Percentiles rank a stretch among this genome's conserved stretches.
Evolutionary conservation across 1,140 invertebrate species (phyloP).

Genomic region (Watersipora subatra): DNA sequence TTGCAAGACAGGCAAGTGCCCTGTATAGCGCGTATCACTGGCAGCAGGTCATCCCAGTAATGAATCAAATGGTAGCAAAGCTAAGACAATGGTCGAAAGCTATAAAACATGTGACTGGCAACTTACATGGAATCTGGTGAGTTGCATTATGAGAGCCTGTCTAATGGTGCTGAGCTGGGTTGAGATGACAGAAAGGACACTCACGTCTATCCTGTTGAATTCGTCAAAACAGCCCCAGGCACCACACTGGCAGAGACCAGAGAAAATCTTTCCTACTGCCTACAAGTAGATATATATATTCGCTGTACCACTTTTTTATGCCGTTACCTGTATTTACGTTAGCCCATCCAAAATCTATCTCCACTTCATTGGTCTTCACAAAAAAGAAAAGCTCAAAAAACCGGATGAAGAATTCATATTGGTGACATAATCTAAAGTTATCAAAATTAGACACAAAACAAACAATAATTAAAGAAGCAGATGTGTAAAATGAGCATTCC

Average conservation of each 20-base stretch:
- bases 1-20: too few relatives aligned
- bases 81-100: too few relatives aligned
- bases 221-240: constrained; percentile 69
- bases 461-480: too few relatives aligned
- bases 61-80: too few relatives aligned
- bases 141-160: constrained; percentile 59
- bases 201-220: constrained; percentile 78
- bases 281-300: constrained; percentile 17
- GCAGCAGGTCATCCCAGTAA: too few relatives aligned
- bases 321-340: constrained; percentile 82
- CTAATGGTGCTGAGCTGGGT: constrained; percentile 75
- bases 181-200: constrained; percentile 77
- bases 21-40: too few relatives aligned
- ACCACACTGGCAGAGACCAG: constrained; percentile 59
- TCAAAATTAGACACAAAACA: too few relatives aligned
- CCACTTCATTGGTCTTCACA: constrained; percentile 76
- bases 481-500: too few relatives aligned
- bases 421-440: too few relatives aligned
- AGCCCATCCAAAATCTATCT: constrained; percentile 68
- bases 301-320: constrained; percentile 71
- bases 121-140: constrained; percentile 56
- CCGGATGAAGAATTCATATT: too few relatives aligned
- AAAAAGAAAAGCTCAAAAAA: too few relatives aligned
- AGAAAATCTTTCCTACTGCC: constrained; percentile 69
- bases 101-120: too few relatives aligned